Conservation (phyloP, 30 jellyfish, hydroid and myxozoan genomes). For the Clytia hemisphaerica region DNA sequence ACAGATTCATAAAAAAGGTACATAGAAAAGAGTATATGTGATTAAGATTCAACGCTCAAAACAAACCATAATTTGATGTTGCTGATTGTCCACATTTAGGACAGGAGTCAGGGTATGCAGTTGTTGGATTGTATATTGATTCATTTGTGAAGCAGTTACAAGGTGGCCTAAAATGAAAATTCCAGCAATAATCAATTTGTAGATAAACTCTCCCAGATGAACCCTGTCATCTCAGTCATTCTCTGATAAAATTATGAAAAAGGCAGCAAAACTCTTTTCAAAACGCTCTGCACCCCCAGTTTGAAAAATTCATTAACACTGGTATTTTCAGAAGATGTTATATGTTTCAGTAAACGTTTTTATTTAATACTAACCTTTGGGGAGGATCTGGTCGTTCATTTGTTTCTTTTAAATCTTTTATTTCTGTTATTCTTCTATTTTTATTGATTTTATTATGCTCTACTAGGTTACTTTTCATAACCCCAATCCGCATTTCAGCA, state of each 20-base stretch:
- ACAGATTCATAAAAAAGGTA: not conserved
- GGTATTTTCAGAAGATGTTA: too few species aligned
- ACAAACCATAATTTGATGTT: too few species aligned
- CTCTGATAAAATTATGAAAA: too few species aligned
- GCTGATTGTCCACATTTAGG: constrained; percentile 7
- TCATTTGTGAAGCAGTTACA: constrained; percentile 3
- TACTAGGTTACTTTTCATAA: constrained; percentile 9
- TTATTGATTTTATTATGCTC: constrained; percentile 27
- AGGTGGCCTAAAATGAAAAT: too few species aligned
- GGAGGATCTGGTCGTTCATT: not conserved
- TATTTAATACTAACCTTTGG: not conserved
- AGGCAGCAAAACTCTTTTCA: too few species aligned
- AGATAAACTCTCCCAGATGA: too few species aligned
- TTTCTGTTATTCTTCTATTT: not conserved
- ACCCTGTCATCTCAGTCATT: too few species aligned
- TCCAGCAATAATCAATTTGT: too few species aligned
- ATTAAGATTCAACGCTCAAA: not conserved
- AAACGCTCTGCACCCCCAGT: not conserved
- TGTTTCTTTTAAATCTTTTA: too few species aligned
- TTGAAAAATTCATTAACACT: not conserved
- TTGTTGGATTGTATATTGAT: constrained; percentile 19
- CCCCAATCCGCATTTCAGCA: constrained; percentile 82
- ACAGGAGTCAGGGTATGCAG: constrained; percentile 24
- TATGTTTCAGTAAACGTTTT: not conserved
- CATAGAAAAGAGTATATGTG: not conserved